Percentiles rank a stretch among this genome's conserved stretches.
Evolutionary conservation across 2,888 invertebrate species (phyloP).

Genomic region (Noctua pronuba): DNA sequence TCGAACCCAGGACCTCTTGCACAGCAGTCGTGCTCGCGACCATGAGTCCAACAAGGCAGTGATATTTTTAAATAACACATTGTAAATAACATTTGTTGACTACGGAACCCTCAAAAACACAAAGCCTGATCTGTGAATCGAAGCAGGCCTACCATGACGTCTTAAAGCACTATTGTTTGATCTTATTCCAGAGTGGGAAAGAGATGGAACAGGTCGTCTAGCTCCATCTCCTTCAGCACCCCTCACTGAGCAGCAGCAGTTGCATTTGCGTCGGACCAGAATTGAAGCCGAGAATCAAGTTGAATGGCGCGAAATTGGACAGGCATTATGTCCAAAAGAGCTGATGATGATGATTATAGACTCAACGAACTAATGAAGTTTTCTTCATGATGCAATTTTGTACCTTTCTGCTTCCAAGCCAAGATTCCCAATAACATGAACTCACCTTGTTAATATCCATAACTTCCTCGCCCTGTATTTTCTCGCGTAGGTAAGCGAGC

Average conservation of each 20-base stretch:
- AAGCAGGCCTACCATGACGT: not conserved
- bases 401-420: no score
- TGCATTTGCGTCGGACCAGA: not conserved
- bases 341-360: not conserved
- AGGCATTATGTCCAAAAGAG: not conserved
- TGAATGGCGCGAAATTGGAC: not conserved
- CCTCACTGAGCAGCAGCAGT: not conserved
- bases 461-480: conserved; percentile 46
- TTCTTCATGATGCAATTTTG: not conserved
- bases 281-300: not conserved
- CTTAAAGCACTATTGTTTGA: not conserved
- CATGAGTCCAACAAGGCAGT: no score
- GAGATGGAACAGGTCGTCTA: not conserved
- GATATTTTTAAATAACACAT: no score
- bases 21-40: no score
- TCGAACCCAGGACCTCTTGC: no score
- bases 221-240: not conserved
- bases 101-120: no score
- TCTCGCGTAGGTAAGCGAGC: conserved; percentile 62
- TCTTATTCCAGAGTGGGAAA: not conserved
- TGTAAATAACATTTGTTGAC: no score
- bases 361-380: not conserved
- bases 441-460: conserved; percentile 76
- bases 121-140: no score
- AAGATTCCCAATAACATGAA: not conserved